A percentile compares a stretch with the other conserved stretches of the same genome.
Evolutionary conservation across 1,140 invertebrate genomes (phyloP).

Genomic region (Hypsibius dujardini): DNA sequence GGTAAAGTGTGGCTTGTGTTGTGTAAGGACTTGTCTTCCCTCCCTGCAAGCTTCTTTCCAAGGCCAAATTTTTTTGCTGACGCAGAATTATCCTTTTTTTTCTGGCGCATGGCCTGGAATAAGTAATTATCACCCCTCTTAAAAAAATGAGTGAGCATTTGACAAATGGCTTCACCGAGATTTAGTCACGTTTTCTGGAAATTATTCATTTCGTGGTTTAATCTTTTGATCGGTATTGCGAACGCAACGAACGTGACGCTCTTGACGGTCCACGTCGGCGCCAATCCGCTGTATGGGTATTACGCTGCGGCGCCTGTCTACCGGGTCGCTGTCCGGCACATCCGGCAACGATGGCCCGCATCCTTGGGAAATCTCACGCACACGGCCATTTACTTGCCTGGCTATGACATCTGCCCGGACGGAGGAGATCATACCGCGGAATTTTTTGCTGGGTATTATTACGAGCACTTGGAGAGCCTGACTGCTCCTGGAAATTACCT

Average conservation of each 20-base stretch:
- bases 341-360: not conserved
- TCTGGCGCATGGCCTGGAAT: no score
- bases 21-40: no score
- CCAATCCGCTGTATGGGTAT: conserved; percentile 1
- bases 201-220: not conserved
- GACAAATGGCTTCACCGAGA: no score
- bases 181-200: no score
- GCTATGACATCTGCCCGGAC: conserved; percentile 7
- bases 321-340: not conserved
- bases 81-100: no score
- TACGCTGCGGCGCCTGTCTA: conserved; percentile 12
- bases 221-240: not conserved
- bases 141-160: no score
- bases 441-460: conserved; percentile 9
- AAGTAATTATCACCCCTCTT: no score
- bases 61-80: no score
- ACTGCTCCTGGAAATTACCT: not conserved
- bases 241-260: not conserved
- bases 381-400: not conserved
- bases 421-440: not conserved
- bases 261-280: not conserved
- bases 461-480: not conserved
- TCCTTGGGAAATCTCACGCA: not conserved
- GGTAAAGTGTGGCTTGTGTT: no score
- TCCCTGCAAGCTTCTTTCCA: no score